Percentiles rank a stretch among this genome's conserved stretches.
phyloP scores from a whole-genome alignment of 2,113 vertebrate genomes.

The Petromus typicus region DNA sequence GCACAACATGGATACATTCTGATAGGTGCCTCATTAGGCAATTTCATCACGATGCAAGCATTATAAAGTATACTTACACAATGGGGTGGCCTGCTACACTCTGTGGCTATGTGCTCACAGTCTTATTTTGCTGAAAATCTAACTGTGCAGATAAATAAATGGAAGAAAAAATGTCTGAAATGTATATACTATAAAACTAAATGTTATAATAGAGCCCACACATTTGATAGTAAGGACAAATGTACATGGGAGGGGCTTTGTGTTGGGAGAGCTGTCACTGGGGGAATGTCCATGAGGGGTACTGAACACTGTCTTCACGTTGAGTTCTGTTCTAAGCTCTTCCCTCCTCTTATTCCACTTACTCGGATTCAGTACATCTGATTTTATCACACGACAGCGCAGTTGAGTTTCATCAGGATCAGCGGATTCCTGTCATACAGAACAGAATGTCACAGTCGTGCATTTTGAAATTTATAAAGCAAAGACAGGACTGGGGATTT shows the following conservation, averaged over 20 bases:
- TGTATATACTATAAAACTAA: background rate
- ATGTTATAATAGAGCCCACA: background rate
- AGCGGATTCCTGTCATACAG: background rate
- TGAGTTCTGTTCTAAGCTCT: background rate
- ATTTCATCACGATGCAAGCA: background rate
- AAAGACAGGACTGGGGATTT: too few species aligned
- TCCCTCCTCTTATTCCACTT: background rate
- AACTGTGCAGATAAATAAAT: background rate
- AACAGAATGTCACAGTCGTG: background rate
- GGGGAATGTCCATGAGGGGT: background rate
- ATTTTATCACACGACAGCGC: background rate
- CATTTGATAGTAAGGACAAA: background rate
- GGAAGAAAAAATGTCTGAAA: background rate
- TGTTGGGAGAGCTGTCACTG: background rate
- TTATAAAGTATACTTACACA: background rate
- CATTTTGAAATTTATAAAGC: background rate
- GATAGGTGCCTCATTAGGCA: background rate
- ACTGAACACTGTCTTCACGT: background rate
- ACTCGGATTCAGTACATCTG: background rate
- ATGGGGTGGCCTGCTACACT: background rate
- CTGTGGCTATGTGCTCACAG: background rate
- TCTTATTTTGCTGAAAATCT: slow-evolving; percentile 6
- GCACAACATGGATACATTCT: background rate
- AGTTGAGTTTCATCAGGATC: background rate
- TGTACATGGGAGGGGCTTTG: background rate